phyloP scores from a whole-genome alignment of 1,140 invertebrate species.

The Halesus radiatus region DNA sequence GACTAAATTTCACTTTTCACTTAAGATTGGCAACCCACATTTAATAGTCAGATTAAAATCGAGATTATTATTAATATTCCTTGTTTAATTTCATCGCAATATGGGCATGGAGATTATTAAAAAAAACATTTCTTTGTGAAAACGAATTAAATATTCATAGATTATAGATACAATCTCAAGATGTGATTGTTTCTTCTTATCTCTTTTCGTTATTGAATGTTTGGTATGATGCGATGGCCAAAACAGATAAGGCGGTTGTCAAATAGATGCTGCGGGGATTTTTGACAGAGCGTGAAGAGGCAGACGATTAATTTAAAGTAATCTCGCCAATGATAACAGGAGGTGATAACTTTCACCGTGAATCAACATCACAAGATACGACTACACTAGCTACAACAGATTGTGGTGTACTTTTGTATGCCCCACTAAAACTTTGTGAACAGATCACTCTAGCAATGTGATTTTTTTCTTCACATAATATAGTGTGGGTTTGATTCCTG shows the following conservation, averaged over 20 bases:
- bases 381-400: no score
- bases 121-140: background rate
- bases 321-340: conserved; percentile 9
- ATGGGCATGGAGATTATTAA: no score
- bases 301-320: conserved; percentile 2
- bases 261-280: background rate
- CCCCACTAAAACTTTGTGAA: no score
- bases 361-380: background rate
- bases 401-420: no score
- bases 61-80: no score
- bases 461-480: no score
- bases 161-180: background rate
- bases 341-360: conserved; percentile 32
- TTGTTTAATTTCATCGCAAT: no score
- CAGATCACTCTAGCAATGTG: no score
- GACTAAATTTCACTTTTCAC: no score
- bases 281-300: conserved; percentile 28
- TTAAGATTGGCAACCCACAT: no score
- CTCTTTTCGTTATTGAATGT: background rate
- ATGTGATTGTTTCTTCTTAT: background rate
- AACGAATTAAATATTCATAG: conserved; percentile 1
- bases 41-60: no score
- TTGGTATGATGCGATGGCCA: conserved; percentile 3
- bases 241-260: conserved; percentile 22
- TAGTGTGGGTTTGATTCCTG: no score